phyloP scores from a whole-genome alignment of 2,113 vertebrate genomes.

The Phoxinus phoxinus region DNA sequence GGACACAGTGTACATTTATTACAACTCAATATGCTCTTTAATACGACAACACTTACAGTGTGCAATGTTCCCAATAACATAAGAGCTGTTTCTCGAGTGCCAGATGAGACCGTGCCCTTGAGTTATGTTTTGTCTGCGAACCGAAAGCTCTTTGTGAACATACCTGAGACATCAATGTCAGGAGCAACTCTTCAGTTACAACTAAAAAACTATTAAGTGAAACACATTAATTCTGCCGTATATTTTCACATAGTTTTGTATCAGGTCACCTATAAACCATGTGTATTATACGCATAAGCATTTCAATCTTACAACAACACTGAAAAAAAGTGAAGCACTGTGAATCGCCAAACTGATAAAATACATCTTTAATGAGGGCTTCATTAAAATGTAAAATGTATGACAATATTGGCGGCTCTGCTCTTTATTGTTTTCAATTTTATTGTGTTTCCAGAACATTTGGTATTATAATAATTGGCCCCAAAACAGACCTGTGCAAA shows the following conservation, averaged over 20 bases:
- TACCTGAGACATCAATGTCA: slow-evolving; percentile 29
- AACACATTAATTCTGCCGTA: not conserved
- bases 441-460: slow-evolving; percentile 75
- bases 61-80: not conserved
- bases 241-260: not conserved
- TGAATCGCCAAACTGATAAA: slow-evolving; percentile 65
- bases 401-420: slow-evolving; percentile 56
- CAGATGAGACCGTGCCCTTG: slow-evolving; percentile 18
- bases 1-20: not conserved
- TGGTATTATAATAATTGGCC: slow-evolving; percentile 81
- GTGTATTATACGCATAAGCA: not conserved
- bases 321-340: slow-evolving; percentile 16
- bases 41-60: not conserved
- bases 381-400: slow-evolving; percentile 74
- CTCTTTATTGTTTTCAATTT: slow-evolving; percentile 75
- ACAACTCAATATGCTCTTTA: not conserved
- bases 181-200: slow-evolving; percentile 6
- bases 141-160: not conserved
- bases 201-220: not conserved
- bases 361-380: slow-evolving; percentile 69
- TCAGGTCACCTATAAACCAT: not conserved
- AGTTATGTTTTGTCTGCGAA: not conserved
- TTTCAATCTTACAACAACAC: not conserved
- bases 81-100: slow-evolving; percentile 8
- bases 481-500: slow-evolving; percentile 78